phyloP scores from a whole-genome alignment of 2,113 vertebrate species.

The Atractosteus spatula region DNA sequence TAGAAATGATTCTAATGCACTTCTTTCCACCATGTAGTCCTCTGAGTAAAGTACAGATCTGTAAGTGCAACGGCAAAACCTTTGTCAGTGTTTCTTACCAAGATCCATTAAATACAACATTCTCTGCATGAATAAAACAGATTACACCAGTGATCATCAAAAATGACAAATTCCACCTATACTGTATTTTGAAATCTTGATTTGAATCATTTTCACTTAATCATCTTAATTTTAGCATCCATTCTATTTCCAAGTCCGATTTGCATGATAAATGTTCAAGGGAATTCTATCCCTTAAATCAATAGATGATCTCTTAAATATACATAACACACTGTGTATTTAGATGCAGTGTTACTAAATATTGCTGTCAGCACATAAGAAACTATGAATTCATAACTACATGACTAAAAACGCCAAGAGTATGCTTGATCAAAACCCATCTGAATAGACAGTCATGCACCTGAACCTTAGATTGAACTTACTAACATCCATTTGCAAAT shows the following conservation, averaged over 20 bases:
- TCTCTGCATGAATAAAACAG: no score
- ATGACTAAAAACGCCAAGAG: no score
- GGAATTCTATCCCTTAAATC: background rate
- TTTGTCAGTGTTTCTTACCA: no score
- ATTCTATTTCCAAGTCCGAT: background rate
- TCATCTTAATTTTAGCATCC: background rate
- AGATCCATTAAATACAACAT: no score
- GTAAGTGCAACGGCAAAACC: background rate
- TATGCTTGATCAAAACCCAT: no score
- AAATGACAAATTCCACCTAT: no score
- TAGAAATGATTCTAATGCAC: constrained; percentile 24
- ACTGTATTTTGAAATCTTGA: background rate
- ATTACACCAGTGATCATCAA: no score
- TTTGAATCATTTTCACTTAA: constrained; percentile 1
- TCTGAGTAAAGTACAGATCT: constrained; percentile 18
- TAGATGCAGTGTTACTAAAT: no score
- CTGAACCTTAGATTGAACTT: background rate
- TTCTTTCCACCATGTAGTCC: constrained; percentile 30
- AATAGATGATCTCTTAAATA: background rate
- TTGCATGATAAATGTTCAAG: background rate
- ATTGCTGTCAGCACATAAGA: no score
- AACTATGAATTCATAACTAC: no score
- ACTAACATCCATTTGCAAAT: background rate
- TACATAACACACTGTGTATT: background rate
- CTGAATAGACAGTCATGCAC: background rate